Evolutionary conservation across 2,797 vertebrate genomes (phyloP).

Genomic region (Parauchenoglanis ngamensis): DNA sequence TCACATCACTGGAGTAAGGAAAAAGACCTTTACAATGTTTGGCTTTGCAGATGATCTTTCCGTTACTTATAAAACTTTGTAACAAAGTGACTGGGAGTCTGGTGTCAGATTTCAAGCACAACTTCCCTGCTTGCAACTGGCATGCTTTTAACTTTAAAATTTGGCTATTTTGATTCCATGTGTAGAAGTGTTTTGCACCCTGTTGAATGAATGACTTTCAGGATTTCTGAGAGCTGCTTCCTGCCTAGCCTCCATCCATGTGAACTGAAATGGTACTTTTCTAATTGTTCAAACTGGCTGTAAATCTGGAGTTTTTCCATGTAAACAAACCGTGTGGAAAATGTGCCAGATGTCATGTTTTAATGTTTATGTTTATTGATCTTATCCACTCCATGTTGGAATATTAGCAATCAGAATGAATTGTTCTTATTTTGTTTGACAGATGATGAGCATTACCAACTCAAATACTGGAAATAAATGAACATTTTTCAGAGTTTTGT

Average conservation of each 20-base stretch:
- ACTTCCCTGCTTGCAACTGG: neutral
- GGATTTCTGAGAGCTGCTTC: neutral
- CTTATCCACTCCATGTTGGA: neutral
- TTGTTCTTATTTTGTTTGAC: neutral
- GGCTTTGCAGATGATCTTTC: neutral
- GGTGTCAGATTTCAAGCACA: neutral
- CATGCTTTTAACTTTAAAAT: neutral
- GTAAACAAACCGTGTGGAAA: neutral
- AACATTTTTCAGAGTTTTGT: neutral
- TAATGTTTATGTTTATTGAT: neutral
- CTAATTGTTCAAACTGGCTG: too few species aligned
- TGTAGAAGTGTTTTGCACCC: neutral
- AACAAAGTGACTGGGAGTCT: conserved; percentile 3
- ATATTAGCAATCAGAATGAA: neutral
- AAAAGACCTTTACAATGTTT: neutral
- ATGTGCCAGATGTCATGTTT: neutral
- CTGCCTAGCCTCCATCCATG: neutral
- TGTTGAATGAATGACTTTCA: neutral
- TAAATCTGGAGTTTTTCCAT: neutral
- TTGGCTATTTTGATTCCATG: neutral
- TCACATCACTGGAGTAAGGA: neutral
- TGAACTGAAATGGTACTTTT: neutral
- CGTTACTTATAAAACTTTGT: neutral
- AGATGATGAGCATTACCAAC: neutral
- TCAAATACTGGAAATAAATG: neutral